A percentile compares a stretch with the other conserved stretches of the same genome.
phyloP scores from a whole-genome alignment of 35 echinoderm and acorn worm genomes.

The Anneissia japonica region DNA sequence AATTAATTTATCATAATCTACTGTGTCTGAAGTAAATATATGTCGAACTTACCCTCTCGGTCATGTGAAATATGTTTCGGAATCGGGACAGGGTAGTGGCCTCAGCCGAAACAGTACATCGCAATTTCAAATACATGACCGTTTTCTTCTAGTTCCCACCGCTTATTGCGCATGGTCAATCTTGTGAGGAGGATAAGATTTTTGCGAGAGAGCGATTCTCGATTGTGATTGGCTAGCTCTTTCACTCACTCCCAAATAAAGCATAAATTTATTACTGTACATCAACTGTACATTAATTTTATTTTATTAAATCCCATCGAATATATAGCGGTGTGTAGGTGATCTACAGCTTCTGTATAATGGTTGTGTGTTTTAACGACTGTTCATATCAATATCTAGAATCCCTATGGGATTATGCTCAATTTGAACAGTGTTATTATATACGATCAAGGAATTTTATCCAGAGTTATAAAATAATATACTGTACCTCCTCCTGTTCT shows the following conservation, averaged over 20 bases:
- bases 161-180: not conserved
- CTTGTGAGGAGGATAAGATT: not conserved
- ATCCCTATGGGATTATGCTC: too few relatives aligned
- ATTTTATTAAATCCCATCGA: too few relatives aligned
- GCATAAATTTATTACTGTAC: too few relatives aligned
- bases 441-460: too few relatives aligned
- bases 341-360: too few relatives aligned
- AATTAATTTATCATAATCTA: not conserved
- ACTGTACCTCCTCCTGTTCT: too few relatives aligned
- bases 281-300: too few relatives aligned
- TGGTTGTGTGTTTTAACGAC: too few relatives aligned
- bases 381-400: too few relatives aligned
- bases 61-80: not conserved
- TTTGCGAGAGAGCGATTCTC: not conserved
- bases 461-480: too few relatives aligned
- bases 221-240: not conserved
- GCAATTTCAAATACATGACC: slow-evolving; percentile 1
- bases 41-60: not conserved
- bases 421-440: too few relatives aligned
- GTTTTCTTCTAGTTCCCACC: not conserved
- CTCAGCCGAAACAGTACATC: not conserved
- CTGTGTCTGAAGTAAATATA: not conserved
- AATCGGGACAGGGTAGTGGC: not conserved
- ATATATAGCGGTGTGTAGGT: too few relatives aligned
- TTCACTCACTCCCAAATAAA: not conserved